Conservation (phyloP, 2,113 vertebrate genomes). For the Myrmecophaga tridactyla region DNA sequence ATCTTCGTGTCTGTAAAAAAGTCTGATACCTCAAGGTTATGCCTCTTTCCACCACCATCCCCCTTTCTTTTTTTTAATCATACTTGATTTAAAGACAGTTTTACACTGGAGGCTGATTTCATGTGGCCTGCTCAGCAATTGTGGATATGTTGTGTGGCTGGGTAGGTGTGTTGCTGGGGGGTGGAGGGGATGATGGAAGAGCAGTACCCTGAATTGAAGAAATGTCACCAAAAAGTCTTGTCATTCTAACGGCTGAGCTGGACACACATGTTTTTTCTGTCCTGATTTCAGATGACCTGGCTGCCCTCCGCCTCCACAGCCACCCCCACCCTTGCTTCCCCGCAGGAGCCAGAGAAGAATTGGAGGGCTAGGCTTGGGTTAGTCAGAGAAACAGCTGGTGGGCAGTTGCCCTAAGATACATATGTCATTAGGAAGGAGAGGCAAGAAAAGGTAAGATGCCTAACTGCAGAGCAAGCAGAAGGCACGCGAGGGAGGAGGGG, state of each 20-base stretch:
- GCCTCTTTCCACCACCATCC: neutral
- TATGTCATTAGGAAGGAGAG: slow-evolving; percentile 75
- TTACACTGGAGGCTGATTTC: neutral
- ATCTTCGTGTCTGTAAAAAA: neutral
- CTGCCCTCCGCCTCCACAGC: slow-evolving; percentile 62
- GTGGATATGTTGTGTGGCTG: no score
- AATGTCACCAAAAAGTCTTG: neutral
- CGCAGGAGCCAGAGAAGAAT: slow-evolving; percentile 79
- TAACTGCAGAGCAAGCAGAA: neutral
- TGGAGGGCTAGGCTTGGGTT: slow-evolving; percentile 67
- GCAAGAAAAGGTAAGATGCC: neutral
- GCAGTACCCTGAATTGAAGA: neutral
- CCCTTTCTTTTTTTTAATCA: neutral
- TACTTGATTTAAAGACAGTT: neutral
- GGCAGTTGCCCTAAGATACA: slow-evolving; percentile 64
- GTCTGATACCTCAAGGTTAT: neutral
- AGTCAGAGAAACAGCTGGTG: slow-evolving; percentile 85
- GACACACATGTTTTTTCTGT: slow-evolving; percentile 59
- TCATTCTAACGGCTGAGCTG: neutral
- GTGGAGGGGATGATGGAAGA: neutral
- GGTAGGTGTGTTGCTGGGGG: neutral
- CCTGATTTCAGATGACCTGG: slow-evolving; percentile 52
- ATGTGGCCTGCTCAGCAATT: neutral
- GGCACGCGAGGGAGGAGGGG: neutral
- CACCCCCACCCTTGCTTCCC: slow-evolving; percentile 69